phyloP scores from a whole-genome alignment of 2,888 invertebrate genomes.

The Archips xylosteana region DNA sequence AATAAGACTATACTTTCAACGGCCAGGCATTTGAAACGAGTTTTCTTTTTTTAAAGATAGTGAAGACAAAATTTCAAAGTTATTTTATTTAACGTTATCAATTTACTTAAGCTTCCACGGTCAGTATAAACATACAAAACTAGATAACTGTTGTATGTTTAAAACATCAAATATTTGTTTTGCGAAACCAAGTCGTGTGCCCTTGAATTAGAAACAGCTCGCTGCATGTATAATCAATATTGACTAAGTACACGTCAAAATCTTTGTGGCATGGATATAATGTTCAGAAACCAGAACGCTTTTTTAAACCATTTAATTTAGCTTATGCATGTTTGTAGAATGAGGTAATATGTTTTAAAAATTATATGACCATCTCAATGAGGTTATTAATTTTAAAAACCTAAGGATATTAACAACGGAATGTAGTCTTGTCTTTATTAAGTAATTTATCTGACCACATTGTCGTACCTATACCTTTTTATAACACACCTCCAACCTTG shows the following conservation, averaged over 20 bases:
- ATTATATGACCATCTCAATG: background rate
- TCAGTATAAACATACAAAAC: background rate
- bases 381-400: background rate
- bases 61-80: too few species aligned
- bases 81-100: too few species aligned
- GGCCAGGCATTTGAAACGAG: too few species aligned
- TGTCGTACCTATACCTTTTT: too few species aligned
- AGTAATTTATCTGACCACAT: background rate
- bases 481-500: background rate
- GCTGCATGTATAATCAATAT: constrained; percentile 34
- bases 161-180: constrained; percentile 23
- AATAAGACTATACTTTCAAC: too few species aligned
- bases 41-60: too few species aligned
- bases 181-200: constrained; percentile 21
- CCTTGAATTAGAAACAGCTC: constrained; percentile 36
- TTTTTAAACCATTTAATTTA: background rate
- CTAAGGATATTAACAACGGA: background rate
- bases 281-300: background rate
- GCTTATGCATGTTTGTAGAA: background rate
- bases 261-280: background rate
- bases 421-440: background rate
- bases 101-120: background rate
- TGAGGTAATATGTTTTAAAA: background rate
- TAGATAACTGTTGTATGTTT: constrained; percentile 14
- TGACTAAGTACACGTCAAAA: background rate